Base-by-base conservation (phyloP, 2,888 invertebrate species). In the Agrochola lota region DNA sequence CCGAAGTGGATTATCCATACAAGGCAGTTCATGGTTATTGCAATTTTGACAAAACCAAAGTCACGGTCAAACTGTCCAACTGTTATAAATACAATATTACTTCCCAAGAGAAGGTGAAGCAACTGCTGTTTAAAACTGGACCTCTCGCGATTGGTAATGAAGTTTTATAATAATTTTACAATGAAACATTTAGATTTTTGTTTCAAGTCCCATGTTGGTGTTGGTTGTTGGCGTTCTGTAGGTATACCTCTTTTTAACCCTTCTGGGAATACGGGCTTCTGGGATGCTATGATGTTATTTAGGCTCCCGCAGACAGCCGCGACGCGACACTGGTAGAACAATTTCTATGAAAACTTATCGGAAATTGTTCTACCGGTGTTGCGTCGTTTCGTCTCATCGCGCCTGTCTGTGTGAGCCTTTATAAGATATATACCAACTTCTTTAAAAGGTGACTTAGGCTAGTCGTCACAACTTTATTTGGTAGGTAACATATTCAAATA, bases 101-200 rank as follows among this genome's bases (percentile, higher is more conserved):
- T 23, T 71, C 43, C 6, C 70, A 71, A 23, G 62, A 71, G 26
- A 71, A 62, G 26, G 26, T 71, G 23, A 71, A 71, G 26, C 70
- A 71, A 43, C 9, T 71, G 43, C 62, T 71, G 26, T 71, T 43
- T 17, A 20, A 62, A 62, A 71, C 62, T 26, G 70, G 70, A 62
- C 70, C 62, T 9, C 20, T 71, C 0, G 26, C 70, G 15, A 71
- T 71, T 23, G 23, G 60, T 71, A 64, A 64, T n/a, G 40, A n/a
- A 40, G 2, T 5, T 40, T 64, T 9, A n/a, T n/a, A 64, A 2
- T 40, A 17, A 43, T n/a, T 15, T 7, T 5, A 15, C 7, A 64
- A 23, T n/a, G 7, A 63, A 40, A 8, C 3, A 40, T 35, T 12
- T 62, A 6, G 2, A 55, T 55, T 55, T 23, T 59, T 17, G 3